These are phyloP conservation scores for Formicarius rufipectus DNA, from an alignment of 2,113 vertebrate genomes.

Conservation along the genomic window DNA sequence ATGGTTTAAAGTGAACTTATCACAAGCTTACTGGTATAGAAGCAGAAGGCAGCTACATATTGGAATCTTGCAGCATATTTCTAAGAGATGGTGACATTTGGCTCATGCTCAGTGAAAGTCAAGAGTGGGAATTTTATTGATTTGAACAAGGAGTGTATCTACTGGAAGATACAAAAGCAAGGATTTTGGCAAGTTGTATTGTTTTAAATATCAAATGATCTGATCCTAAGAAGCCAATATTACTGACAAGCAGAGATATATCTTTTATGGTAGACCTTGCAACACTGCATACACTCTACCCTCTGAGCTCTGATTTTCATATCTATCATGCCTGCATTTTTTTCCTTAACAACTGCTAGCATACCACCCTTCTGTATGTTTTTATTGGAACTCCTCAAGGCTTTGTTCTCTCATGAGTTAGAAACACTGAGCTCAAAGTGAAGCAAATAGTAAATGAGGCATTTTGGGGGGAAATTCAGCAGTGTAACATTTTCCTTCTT, in stretches of 20 bases:
- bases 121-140: slow-evolving; percentile 61
- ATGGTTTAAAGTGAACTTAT: slow-evolving; percentile 60
- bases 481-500: neutral
- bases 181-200: slow-evolving; percentile 62
- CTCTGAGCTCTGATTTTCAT: slow-evolving; percentile 28
- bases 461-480: neutral
- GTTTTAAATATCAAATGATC: slow-evolving; percentile 65
- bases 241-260: slow-evolving; percentile 22
- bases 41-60: slow-evolving; percentile 52
- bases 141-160: slow-evolving; percentile 47
- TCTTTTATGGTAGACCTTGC: neutral
- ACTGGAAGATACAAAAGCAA: slow-evolving; percentile 50
- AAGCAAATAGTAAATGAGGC: slow-evolving; percentile 28
- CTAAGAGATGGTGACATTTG: slow-evolving; percentile 65
- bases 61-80: slow-evolving; percentile 48
- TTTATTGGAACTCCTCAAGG: slow-evolving; percentile 56
- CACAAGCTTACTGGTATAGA: slow-evolving; percentile 44
- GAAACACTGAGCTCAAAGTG: slow-evolving; percentile 18
- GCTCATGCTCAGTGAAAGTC: slow-evolving; percentile 65
- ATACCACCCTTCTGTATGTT: slow-evolving; percentile 31
- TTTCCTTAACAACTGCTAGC: slow-evolving; percentile 4
- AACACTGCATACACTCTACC: neutral
- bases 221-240: slow-evolving; percentile 63
- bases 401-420: slow-evolving; percentile 38
- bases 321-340: neutral